Conservation (phyloP, 1,140 invertebrate genomes). For the Ephestia elutella region DNA sequence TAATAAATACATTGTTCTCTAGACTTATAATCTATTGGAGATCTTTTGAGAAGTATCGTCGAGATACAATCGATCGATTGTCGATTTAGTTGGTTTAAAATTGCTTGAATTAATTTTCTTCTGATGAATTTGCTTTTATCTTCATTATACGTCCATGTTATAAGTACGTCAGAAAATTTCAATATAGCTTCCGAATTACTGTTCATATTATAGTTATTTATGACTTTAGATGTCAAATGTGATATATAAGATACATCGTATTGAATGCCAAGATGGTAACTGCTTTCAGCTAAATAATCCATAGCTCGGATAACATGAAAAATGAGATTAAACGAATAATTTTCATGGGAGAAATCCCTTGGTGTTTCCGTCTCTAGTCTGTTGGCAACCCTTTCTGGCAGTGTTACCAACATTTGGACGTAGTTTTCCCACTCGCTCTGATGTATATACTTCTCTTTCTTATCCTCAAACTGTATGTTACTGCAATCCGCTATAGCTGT, state of each 20-base stretch:
- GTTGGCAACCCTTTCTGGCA: conserved; percentile 82
- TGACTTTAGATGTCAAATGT: conserved; percentile 77
- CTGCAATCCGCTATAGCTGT: conserved; percentile 64
- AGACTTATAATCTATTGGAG: conserved; percentile 44
- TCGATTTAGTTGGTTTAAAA: conserved; percentile 55
- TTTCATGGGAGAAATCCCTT: conserved; percentile 75
- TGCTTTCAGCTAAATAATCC: conserved; percentile 74
- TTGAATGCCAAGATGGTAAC: conserved; percentile 43
- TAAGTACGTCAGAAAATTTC: conserved; percentile 61
- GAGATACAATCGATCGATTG: conserved; percentile 61
- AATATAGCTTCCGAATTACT: conserved; percentile 56
- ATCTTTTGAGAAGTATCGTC: conserved; percentile 44
- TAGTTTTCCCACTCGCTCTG: conserved; percentile 71
- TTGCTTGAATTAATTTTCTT: conserved; percentile 48
- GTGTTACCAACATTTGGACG: conserved; percentile 77
- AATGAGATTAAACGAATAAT: conserved; percentile 76
- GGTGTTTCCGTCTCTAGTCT: conserved; percentile 74
- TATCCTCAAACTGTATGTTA: conserved; percentile 8
- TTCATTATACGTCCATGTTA: conserved; percentile 32
- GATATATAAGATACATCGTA: conserved; percentile 72
- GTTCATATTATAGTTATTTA: conserved; percentile 72
- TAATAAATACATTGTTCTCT: conserved; percentile 50
- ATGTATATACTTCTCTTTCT: conserved; percentile 15
- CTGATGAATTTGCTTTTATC: conserved; percentile 41
- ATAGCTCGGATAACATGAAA: conserved; percentile 77